Percentiles rank a stretch among this genome's conserved stretches.
phyloP scores from a whole-genome alignment of 2,888 invertebrate genomes.

The Venusia cambrica region DNA sequence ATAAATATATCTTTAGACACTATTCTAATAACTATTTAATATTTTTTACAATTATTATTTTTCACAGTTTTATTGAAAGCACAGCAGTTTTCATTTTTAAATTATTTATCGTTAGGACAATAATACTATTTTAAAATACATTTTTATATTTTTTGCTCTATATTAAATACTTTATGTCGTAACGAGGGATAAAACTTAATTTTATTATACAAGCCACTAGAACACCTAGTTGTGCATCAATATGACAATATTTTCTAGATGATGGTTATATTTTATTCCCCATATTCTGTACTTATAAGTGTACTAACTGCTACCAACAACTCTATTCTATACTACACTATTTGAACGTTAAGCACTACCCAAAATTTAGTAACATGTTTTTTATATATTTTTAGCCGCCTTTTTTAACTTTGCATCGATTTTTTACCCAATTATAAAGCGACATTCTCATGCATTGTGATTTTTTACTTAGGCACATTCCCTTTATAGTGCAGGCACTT shows the following conservation, averaged over 20 bases:
- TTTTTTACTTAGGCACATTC: conserved; percentile 57
- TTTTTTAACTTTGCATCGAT: not conserved
- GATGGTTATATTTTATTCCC: too few species aligned
- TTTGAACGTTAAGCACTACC: conserved; percentile 15
- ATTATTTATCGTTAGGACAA: too few species aligned
- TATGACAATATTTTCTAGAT: conserved; percentile 9
- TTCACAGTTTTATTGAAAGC: conserved; percentile 57
- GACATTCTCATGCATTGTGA: too few species aligned
- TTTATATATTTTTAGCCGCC: conserved; percentile 1
- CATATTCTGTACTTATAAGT: too few species aligned
- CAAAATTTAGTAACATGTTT: conserved; percentile 5
- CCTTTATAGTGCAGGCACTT: conserved; percentile 77
- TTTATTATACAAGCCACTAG: conserved; percentile 8
- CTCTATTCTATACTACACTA: conserved; percentile 12
- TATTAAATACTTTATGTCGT: conserved; percentile 2
- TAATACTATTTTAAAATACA: not conserved
- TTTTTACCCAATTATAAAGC: conserved; percentile 5
- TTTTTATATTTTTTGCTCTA: conserved; percentile 2
- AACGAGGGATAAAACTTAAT: not conserved
- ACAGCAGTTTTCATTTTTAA: conserved; percentile 56
- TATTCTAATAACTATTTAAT: conserved; percentile 16
- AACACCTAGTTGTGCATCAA: conserved; percentile 16
- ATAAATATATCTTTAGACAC: conserved; percentile 19
- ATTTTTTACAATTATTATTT: conserved; percentile 15
- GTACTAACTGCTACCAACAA: conserved; percentile 8